These are phyloP conservation scores for Trileptium ribeirensis DNA, from an alignment of 2,888 invertebrate genomes.

Conservation along the genomic window DNA sequence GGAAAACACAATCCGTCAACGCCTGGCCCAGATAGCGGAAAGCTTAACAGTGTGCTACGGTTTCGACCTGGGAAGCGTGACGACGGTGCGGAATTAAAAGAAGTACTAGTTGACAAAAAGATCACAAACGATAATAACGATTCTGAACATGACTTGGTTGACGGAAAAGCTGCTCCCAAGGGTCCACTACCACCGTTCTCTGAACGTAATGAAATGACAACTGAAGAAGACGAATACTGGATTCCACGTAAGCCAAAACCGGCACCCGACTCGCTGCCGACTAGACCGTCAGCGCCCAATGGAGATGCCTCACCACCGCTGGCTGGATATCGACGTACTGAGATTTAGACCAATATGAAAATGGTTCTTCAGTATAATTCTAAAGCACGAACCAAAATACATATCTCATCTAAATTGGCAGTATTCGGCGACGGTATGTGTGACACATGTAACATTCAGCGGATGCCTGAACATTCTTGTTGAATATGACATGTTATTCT, in stretches of 20 bases:
- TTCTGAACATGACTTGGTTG: not conserved
- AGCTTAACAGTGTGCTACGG: not conserved
- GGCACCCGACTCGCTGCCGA: not conserved
- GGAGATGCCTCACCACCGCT: not conserved
- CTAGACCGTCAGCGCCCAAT: not conserved
- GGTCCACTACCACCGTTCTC: not conserved
- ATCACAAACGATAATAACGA: not conserved
- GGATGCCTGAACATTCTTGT: too few species aligned
- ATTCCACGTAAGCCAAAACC: not conserved
- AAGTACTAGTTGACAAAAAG: not conserved
- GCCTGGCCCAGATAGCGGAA: not conserved
- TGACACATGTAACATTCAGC: too few species aligned
- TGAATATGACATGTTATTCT: too few species aligned
- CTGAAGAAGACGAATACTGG: not conserved
- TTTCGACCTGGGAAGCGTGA: not conserved
- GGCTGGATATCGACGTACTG: not conserved
- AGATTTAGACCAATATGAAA: too few species aligned
- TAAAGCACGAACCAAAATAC: too few species aligned
- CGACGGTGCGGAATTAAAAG: not conserved
- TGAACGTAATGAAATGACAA: not conserved
- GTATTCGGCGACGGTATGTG: too few species aligned
- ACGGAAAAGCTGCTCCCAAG: not conserved
- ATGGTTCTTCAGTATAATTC: too few species aligned
- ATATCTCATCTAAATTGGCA: too few species aligned
- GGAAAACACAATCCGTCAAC: too few species aligned